Base-by-base conservation (phyloP, 1,140 invertebrate genomes). In the Leptonema lineaticorne region DNA sequence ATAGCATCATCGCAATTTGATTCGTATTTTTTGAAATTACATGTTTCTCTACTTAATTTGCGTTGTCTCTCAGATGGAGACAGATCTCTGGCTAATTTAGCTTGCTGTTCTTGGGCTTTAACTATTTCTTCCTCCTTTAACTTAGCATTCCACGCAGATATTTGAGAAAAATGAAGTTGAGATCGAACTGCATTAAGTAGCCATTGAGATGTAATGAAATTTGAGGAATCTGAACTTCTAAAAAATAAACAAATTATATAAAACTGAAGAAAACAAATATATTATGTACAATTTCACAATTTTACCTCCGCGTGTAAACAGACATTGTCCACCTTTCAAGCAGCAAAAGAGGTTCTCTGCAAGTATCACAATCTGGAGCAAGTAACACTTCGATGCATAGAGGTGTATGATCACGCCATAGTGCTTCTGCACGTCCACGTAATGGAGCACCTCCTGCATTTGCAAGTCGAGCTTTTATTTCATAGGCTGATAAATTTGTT, bases 131-230 rank as follows among this genome's bases (percentile, higher is more conserved):
- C 79, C 79, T 79, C 30, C 58, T 77, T 79, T n/a, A 78, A 72
- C 48, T 74, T 72, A 66, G 81, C 79, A 69, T 80, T 76, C 95
- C 95, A 98, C 26, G 95, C 93, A 20, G 93, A 92, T 48, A 97
- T 87, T 82, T 97, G 95, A 0, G 95, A 97, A 82, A 98, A 98
- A 83, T 96, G 93, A n/a, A 97, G 85, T 77, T 95, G 94, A 4
- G 95, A 97, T 59, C 94, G 86, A 9, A 97, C 90, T n/a, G 95
- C 95, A 78, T 94, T 94, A 70, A 95, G 87, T 65, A 97, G 82
- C 78, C 90, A 90, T 73, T 89, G 87, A 27, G 88, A 77, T 58
- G 84, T 86, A 73, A 87, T 86, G 30, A 80, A 82, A 11, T 80
- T 76, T 28, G 79, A 78, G 56, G 77, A 75, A 58, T 80, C 76